These are phyloP conservation scores for Drosophila vallismaia DNA, from an alignment of 2,888 invertebrate genomes.

Conservation along the genomic window DNA sequence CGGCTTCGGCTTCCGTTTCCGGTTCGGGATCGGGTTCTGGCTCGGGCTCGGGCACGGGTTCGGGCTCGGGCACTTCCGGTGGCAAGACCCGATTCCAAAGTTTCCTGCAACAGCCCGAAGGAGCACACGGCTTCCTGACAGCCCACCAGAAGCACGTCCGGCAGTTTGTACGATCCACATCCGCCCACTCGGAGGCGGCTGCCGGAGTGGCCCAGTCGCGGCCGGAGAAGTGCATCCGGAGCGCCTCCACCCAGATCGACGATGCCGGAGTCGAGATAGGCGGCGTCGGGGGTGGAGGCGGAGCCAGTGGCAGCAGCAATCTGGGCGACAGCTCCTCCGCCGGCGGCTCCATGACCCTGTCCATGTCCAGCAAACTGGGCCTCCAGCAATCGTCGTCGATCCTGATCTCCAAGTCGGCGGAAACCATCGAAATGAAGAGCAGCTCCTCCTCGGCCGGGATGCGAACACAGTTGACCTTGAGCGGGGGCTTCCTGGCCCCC, in stretches of 20 bases:
- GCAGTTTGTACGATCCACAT: slow-evolving; percentile 84
- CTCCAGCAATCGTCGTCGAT: slow-evolving; percentile 83
- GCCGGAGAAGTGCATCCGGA: slow-evolving; percentile 83
- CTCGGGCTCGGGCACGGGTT: slow-evolving; percentile 10
- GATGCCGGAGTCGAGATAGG: slow-evolving; percentile 64
- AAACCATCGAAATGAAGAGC: slow-evolving; percentile 83
- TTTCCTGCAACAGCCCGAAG: slow-evolving; percentile 83
- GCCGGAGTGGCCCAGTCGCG: slow-evolving; percentile 57
- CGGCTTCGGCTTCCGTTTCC: slow-evolving; percentile 2
- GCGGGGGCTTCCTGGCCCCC: slow-evolving; percentile 83
- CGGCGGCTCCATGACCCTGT: slow-evolving; percentile 54
- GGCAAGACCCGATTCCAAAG: slow-evolving; percentile 83
- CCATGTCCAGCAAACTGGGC: slow-evolving; percentile 74
- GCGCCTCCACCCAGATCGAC: slow-evolving; percentile 83
- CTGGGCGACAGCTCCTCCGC: slow-evolving; percentile 11
- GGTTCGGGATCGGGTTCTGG: neutral
- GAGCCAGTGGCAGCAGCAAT: neutral
- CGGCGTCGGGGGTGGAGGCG: slow-evolving; percentile 25
- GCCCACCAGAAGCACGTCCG: slow-evolving; percentile 84
- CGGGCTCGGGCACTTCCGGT: slow-evolving; percentile 32
- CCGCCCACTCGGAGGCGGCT: slow-evolving; percentile 83
- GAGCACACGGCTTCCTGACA: slow-evolving; percentile 77
- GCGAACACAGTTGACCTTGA: slow-evolving; percentile 83
- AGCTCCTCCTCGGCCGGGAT: slow-evolving; percentile 78
- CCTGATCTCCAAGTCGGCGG: slow-evolving; percentile 84